A percentile compares a stretch with the other conserved stretches of the same genome.
phyloP scores from a whole-genome alignment of 2,113 vertebrate genomes.

The Potamarius usumacintae region DNA sequence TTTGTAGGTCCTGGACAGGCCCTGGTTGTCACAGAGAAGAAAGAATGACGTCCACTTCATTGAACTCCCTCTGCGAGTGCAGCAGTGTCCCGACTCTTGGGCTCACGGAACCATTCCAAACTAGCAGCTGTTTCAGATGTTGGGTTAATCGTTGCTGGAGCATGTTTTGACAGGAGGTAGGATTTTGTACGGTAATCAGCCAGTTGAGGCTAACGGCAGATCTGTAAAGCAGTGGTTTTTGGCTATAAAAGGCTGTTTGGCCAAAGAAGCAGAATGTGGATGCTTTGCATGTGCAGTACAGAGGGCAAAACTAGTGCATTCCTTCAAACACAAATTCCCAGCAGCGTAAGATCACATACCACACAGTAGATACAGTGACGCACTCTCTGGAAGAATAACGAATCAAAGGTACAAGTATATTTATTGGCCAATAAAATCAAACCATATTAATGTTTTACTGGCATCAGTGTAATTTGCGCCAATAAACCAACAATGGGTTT shows the following conservation, averaged over 20 bases:
- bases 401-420: not conserved
- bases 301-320: not conserved
- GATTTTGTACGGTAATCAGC: not conserved
- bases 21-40: not conserved
- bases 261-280: not conserved
- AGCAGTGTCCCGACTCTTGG: not conserved
- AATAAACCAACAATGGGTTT: not conserved
- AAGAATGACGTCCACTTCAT: not conserved
- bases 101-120: not conserved
- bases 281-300: not conserved
- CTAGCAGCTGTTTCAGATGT: slow-evolving; percentile 23
- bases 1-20: not conserved
- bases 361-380: not conserved
- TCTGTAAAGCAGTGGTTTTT: slow-evolving; percentile 6
- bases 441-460: not conserved
- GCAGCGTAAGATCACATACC: not conserved
- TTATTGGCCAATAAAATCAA: not conserved
- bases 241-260: not conserved
- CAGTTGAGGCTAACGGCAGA: not conserved
- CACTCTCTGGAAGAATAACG: not conserved
- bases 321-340: not conserved
- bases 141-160: slow-evolving; percentile 6
- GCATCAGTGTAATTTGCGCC: not conserved
- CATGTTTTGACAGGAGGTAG: slow-evolving; percentile 8
- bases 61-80: not conserved